A percentile compares a stretch with the other conserved stretches of the same genome.
phyloP scores from a whole-genome alignment of 1,140 invertebrate species.

The Dinothrombium tinctorium region DNA sequence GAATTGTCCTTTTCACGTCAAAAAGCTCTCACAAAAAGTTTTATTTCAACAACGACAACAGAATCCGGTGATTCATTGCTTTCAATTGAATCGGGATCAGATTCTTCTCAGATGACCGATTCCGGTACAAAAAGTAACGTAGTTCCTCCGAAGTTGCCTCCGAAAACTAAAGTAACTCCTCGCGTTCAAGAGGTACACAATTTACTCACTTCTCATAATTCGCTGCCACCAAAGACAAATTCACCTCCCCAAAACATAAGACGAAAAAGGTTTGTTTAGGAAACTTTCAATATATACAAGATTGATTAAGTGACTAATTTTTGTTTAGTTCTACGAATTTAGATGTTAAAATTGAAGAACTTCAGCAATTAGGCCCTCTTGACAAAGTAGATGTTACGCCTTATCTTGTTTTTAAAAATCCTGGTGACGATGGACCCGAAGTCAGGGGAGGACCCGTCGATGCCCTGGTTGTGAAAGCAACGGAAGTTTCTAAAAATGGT shows the following conservation, averaged over 20 bases:
- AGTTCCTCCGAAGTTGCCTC: not conserved
- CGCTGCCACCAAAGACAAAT: too few species aligned
- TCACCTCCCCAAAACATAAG: not conserved
- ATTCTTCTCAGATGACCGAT: not conserved
- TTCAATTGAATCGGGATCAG: conserved; percentile 8
- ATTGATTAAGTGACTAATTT: too few species aligned
- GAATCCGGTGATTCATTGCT: conserved; percentile 13
- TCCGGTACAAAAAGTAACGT: not conserved
- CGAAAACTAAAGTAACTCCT: not conserved
- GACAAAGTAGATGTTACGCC: conserved; percentile 54
- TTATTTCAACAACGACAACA: conserved; percentile 12
- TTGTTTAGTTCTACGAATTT: too few species aligned
- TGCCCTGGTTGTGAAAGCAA: conserved; percentile 74
- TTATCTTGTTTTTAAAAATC: conserved; percentile 47
- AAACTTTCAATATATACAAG: not conserved
- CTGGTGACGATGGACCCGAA: conserved; percentile 39
- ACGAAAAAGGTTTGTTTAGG: not conserved
- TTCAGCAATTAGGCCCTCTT: conserved; percentile 23
- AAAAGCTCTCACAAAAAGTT: conserved; percentile 9
- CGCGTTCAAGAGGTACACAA: not conserved
- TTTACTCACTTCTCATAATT: not conserved
- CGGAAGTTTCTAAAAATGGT: conserved; percentile 68
- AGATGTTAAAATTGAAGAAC: not conserved
- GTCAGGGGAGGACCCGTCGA: conserved; percentile 69
- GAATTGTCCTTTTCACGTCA: conserved; percentile 24